Evolutionary conservation across 2,888 invertebrate species (phyloP).

Genomic region (Steinernema carpocapsae): DNA sequence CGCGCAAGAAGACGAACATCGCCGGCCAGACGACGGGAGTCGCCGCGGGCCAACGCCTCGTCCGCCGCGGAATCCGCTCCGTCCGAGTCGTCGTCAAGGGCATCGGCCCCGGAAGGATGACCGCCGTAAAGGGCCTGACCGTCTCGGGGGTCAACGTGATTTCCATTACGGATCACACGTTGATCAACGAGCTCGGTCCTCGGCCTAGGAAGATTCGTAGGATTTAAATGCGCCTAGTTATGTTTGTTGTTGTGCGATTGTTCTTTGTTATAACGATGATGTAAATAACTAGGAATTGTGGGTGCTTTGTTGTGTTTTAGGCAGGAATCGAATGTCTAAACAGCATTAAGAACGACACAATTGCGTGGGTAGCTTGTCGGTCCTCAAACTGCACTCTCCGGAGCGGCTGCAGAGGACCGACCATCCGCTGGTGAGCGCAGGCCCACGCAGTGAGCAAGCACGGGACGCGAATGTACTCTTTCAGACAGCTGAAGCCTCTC

Average conservation of each 20-base stretch:
- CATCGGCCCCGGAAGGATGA: constrained; percentile 73
- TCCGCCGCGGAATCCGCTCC: constrained; percentile 68
- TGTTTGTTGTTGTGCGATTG: not conserved
- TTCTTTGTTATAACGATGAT: not conserved
- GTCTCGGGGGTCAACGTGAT: constrained; percentile 88
- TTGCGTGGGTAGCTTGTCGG: too few relatives aligned
- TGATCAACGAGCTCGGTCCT: constrained; percentile 79
- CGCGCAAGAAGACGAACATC: constrained; percentile 92
- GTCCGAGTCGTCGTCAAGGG: constrained; percentile 69
- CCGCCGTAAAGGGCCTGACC: constrained; percentile 88
- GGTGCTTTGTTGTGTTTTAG: too few relatives aligned
- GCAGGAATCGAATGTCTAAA: too few relatives aligned
- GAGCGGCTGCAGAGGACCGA: too few relatives aligned
- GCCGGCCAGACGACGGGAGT: constrained; percentile 94
- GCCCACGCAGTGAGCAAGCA: too few relatives aligned
- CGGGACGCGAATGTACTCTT: too few relatives aligned
- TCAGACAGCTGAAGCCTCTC: too few relatives aligned
- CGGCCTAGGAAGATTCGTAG: constrained; percentile 84
- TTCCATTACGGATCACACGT: constrained; percentile 89
- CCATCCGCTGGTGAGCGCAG: too few relatives aligned
- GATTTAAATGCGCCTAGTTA: constrained; percentile 74
- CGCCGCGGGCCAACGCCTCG: constrained; percentile 74
- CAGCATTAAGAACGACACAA: too few relatives aligned
- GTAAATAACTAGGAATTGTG: constrained; percentile 5
- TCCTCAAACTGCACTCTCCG: too few relatives aligned